phyloP scores from a whole-genome alignment of 2,797 vertebrate species.

The Platyrinchus mystaceus region DNA sequence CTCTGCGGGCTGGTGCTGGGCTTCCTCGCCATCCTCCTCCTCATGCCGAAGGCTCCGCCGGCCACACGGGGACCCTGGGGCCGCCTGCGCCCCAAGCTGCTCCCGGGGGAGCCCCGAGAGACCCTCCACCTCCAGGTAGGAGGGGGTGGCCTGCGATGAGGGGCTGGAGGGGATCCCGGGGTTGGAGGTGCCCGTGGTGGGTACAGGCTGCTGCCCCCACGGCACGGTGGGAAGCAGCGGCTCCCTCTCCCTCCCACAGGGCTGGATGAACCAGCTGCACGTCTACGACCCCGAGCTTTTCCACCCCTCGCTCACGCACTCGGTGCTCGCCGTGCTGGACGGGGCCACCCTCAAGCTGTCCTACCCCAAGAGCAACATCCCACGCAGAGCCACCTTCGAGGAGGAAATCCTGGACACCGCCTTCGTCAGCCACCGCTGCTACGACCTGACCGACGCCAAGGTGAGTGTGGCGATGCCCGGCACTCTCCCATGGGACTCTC shows the following conservation, averaged over 20 bases:
- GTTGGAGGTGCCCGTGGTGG: fast-evolving
- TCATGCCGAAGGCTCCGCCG: conserved; percentile 48
- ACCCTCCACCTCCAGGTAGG: conserved; percentile 76
- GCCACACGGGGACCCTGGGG: background rate
- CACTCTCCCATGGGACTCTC: fast-evolving
- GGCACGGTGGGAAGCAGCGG: background rate
- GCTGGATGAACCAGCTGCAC: conserved; percentile 88
- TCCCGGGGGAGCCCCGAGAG: conserved; percentile 35
- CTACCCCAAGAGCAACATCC: conserved; percentile 81
- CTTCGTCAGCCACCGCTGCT: conserved; percentile 79
- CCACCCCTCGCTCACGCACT: conserved; percentile 83
- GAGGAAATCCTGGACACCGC: conserved; percentile 75
- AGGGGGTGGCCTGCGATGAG: fast-evolving
- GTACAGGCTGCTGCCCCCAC: background rate
- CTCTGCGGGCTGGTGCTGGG: conserved; percentile 83
- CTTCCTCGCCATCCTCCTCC: conserved; percentile 80
- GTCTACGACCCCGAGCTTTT: conserved; percentile 83
- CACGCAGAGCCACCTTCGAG: conserved; percentile 79
- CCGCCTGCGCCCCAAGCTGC: background rate
- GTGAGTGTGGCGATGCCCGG: conserved; percentile 20
- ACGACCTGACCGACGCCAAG: conserved; percentile 81
- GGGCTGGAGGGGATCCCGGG: background rate
- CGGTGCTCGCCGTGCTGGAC: conserved; percentile 83
- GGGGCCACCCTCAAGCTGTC: conserved; percentile 81
- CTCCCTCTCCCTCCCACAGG: conserved; percentile 66